Evolutionary conservation across 2,797 vertebrate genomes (phyloP).

Genomic region (Rhinoraja longicauda): DNA sequence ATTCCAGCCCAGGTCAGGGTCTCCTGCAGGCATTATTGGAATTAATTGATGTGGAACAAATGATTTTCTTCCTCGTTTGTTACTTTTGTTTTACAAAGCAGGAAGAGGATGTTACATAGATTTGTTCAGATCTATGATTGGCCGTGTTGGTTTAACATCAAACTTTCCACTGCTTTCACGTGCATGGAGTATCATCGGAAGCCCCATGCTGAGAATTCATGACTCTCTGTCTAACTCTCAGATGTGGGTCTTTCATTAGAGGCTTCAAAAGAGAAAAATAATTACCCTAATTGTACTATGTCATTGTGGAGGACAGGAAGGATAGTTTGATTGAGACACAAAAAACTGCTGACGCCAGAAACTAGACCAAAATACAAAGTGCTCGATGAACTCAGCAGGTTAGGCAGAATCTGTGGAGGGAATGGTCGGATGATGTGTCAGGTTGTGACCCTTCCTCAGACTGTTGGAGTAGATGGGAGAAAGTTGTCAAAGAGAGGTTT

Average conservation of each 20-base stretch:
- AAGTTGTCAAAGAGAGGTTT: too few species aligned
- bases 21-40: not conserved
- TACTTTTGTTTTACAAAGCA: not conserved
- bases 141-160: not conserved
- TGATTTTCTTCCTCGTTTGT: not conserved
- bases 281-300: not conserved
- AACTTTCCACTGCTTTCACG: not conserved
- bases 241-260: not conserved
- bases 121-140: not conserved
- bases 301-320: not conserved
- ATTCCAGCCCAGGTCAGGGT: not conserved
- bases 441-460: too few species aligned
- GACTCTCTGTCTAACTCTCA: not conserved
- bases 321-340: not conserved
- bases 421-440: too few species aligned
- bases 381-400: too few species aligned
- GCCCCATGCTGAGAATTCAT: not conserved
- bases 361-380: too few species aligned
- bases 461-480: too few species aligned
- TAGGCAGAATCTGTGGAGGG: too few species aligned
- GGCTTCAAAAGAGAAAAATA: not conserved
- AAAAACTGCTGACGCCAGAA: too few species aligned
- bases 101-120: not conserved
- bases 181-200: not conserved
- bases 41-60: not conserved